Conservation (phyloP, 1,140 invertebrate genomes). For the Cardiocondyla obscurior region DNA sequence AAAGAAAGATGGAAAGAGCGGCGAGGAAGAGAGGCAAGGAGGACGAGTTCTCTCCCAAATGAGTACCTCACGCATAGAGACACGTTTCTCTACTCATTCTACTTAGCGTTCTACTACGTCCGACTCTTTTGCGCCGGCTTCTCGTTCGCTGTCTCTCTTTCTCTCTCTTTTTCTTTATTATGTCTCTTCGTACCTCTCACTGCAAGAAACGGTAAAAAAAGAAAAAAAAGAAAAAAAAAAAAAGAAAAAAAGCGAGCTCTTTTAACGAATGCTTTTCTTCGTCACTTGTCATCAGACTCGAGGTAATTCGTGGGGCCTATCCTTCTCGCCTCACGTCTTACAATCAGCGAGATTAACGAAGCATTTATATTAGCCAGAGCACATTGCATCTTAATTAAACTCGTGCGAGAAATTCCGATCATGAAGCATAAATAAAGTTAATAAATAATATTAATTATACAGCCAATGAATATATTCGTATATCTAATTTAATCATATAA, state of each 20-base stretch:
- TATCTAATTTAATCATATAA: not conserved
- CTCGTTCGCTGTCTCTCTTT: not conserved
- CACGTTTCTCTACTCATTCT: constrained; percentile 67
- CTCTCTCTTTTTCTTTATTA: not conserved
- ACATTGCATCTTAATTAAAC: constrained; percentile 57
- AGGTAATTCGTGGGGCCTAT: not conserved
- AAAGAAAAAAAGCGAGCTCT: constrained; percentile 46
- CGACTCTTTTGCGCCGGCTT: not conserved
- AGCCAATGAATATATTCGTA: not conserved
- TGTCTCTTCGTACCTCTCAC: constrained; percentile 42
- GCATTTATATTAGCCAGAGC: constrained; percentile 50
- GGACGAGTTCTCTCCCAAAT: constrained; percentile 56
- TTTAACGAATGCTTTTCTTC: constrained; percentile 69
- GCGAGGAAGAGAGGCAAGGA: not conserved
- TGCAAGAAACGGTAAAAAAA: constrained; percentile 23
- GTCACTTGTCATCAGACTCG: constrained; percentile 51
- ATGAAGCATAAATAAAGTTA: not conserved
- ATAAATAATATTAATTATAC: constrained; percentile 38
- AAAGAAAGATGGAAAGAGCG: constrained; percentile 36
- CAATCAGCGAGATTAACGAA: constrained; percentile 66
- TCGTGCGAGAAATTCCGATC: not conserved
- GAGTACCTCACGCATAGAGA: constrained; percentile 69
- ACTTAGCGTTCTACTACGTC: constrained; percentile 46
- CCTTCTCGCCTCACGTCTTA: constrained; percentile 29
- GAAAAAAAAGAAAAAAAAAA: no score